Percentiles rank a stretch among this genome's conserved stretches.
Evolutionary conservation across 2,888 invertebrate species (phyloP).

Genomic region (Drosophila flavopinicola): DNA sequence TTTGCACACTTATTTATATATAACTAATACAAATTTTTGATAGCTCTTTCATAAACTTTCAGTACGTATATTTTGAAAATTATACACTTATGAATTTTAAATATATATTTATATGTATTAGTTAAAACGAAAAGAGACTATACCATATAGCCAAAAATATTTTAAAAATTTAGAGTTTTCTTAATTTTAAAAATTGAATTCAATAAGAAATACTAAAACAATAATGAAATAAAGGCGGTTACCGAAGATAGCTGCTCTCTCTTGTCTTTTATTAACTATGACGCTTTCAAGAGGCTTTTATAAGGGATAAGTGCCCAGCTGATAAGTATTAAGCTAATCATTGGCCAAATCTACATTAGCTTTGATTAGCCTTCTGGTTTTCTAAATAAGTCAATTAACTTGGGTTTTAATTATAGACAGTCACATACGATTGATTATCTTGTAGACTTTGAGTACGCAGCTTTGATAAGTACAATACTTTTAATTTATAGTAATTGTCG

Average conservation of each 20-base stretch:
- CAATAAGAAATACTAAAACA: too few relatives aligned
- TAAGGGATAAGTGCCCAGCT: background rate
- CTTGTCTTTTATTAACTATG: background rate
- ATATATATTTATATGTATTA: too few relatives aligned
- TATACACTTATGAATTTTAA: too few relatives aligned
- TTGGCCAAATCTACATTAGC: background rate
- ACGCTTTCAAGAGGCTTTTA: background rate
- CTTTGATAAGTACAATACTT: background rate
- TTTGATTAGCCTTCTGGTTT: background rate
- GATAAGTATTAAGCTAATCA: background rate
- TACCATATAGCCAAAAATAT: too few relatives aligned
- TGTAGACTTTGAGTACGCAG: background rate
- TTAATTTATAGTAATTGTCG: slow-evolving; percentile 10
- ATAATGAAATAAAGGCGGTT: too few relatives aligned
- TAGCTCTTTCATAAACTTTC: too few relatives aligned
- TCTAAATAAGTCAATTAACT: background rate
- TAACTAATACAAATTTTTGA: too few relatives aligned
- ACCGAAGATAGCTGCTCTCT: too few relatives aligned
- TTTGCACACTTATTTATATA: too few relatives aligned
- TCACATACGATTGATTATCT: background rate
- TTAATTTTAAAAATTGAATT: too few relatives aligned
- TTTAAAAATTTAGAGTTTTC: background rate
- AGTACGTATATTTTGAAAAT: too few relatives aligned
- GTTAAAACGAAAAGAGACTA: too few relatives aligned
- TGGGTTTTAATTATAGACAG: slow-evolving; percentile 4